Evolutionary conservation across 1,140 invertebrate genomes (phyloP), one percentile per base, ranked within the genome.

Genomic region (Pseudomyrmex pallidus): DNA sequence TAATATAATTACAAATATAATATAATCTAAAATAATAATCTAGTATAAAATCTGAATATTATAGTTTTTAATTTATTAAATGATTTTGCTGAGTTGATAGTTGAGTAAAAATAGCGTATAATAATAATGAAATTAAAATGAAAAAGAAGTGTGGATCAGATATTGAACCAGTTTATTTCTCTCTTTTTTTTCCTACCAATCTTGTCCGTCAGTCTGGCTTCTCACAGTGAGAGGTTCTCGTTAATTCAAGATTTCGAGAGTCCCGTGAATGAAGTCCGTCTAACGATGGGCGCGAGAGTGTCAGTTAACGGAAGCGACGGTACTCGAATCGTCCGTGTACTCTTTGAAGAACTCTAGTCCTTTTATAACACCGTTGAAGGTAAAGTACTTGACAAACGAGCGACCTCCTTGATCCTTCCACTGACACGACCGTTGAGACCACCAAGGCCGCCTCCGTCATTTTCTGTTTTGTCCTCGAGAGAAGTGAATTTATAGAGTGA

Each of bases 321-420:
- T 67, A 78, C 77, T 78, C 78, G 74, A 89, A 88, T 89, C 84
- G 61, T 88, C 70, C 72, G 73, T 46, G 35, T 48, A 62, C 59
- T 64, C 54, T 82, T 87, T 25, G 35, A 73, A 85, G 87, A 61
- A 87, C 80, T 67, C 50, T 72, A 84, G 80, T 77, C 78, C 67
- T 85, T 88, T 90, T 86, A 74, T 84, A 67, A 67, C 64, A 61
- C 66, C 50, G 68, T 10, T 66, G 80, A 84, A 80, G 25, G 25
- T 74, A 86, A 35, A 89, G 83, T 83, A 84, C 77, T 88, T 74
- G 85, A 83, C 64, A 85, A 86, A 87, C 74, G 84, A 82, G 64
- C 67, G 77, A 76, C 66, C 35, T 87, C 63, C 85, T 85, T 87
- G 63, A 85, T 86, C 64, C 54, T 80, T 85, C 56, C 80, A 56